phyloP scores from a whole-genome alignment of 2,797 vertebrate genomes.

The Microctenopoma steveboyesi region DNA sequence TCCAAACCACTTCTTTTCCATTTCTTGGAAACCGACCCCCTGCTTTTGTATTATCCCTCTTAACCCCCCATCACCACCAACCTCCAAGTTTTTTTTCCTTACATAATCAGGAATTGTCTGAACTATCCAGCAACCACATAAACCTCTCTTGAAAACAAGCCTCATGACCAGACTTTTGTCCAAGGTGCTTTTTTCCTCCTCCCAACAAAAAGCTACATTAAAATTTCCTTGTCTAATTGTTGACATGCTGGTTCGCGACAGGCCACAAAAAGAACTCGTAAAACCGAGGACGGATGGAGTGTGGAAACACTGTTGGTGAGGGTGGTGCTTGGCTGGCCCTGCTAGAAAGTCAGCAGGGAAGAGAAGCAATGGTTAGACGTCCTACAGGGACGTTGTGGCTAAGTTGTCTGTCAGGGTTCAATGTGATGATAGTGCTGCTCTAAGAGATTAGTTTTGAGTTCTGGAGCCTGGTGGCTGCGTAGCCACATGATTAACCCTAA shows the following conservation, averaged over 20 bases:
- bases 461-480: background rate
- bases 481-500: constrained; percentile 17
- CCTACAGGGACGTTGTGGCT: constrained; percentile 18
- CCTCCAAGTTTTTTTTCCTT: constrained; percentile 62
- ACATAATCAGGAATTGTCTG: constrained; percentile 80
- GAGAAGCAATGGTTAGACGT: constrained; percentile 24
- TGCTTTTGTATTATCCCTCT: constrained; percentile 78
- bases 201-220: constrained; percentile 50
- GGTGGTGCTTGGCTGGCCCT: constrained; percentile 23
- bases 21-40: constrained; percentile 83
- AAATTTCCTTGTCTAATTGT: constrained; percentile 71
- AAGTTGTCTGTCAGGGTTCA: constrained; percentile 23
- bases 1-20: constrained; percentile 81
- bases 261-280: constrained; percentile 36
- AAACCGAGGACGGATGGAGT: constrained; percentile 34
- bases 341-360: constrained; percentile 5
- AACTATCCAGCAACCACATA: constrained; percentile 80
- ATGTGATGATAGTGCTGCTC: constrained; percentile 12
- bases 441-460: constrained; percentile 15
- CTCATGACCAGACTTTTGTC: constrained; percentile 68
- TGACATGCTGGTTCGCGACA: constrained; percentile 65
- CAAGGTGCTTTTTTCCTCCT: constrained; percentile 69
- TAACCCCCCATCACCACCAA: constrained; percentile 63
- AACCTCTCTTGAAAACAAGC: constrained; percentile 78
- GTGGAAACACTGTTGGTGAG: constrained; percentile 32